These are phyloP conservation scores for Coranthus polyacanthus DNA, from an alignment of 2,797 vertebrate genomes.

Conservation along the genomic window DNA sequence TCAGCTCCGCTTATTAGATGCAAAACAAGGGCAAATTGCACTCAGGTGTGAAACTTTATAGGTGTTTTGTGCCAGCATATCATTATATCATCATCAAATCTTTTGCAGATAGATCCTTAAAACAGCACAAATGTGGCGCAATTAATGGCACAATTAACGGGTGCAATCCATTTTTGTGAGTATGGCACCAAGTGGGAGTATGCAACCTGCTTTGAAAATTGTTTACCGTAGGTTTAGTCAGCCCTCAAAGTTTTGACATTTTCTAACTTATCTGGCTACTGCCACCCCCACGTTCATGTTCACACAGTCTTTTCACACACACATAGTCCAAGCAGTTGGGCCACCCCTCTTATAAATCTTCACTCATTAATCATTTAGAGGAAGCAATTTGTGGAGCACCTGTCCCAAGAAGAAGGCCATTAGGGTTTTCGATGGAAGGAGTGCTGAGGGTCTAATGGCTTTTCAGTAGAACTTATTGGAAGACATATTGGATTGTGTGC, in stretches of 20 bases:
- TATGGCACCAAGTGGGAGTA: too few species aligned
- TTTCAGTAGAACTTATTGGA: conserved; percentile 79
- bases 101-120: too few species aligned
- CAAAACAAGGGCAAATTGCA: too few species aligned
- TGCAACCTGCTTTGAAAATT: too few species aligned
- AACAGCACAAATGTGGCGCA: too few species aligned
- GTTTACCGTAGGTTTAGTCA: neutral
- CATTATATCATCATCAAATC: too few species aligned
- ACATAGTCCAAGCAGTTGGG: conserved; percentile 34
- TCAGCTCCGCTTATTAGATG: too few species aligned
- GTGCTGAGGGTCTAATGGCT: conserved; percentile 78
- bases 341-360: conserved; percentile 70
- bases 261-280: conserved; percentile 7
- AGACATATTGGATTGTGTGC: conserved; percentile 80
- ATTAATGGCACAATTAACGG: too few species aligned
- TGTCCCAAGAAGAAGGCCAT: conserved; percentile 83
- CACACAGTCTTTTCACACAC: conserved; percentile 8
- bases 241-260: too few species aligned
- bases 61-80: too few species aligned
- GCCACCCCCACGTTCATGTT: conserved; percentile 4
- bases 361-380: conserved; percentile 86
- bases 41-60: too few species aligned
- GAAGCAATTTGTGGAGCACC: conserved; percentile 85
- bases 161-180: too few species aligned
- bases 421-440: conserved; percentile 78